A percentile compares a stretch with the other conserved stretches of the same genome.
These are phyloP conservation scores for Artemia franciscana DNA, from an alignment of 1,140 invertebrate genomes.

Conservation along the genomic window DNA sequence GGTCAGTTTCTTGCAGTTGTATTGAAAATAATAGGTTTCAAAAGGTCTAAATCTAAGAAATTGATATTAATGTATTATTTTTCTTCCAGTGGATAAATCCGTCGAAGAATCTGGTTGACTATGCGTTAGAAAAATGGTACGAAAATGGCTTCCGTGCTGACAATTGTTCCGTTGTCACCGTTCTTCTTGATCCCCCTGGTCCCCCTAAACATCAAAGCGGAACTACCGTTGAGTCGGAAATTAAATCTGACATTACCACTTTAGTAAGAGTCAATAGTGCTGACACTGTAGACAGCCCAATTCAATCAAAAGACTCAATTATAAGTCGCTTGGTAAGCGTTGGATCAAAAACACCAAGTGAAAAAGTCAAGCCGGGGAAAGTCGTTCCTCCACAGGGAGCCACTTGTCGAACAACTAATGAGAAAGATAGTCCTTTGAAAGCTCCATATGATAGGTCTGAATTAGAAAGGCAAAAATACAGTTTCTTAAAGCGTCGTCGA, in stretches of 20 bases:
- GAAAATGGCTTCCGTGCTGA: slow-evolving; percentile 63
- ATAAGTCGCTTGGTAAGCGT: background rate
- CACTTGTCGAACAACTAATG: background rate
- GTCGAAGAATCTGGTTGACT: slow-evolving; percentile 66
- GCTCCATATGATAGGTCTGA: no score
- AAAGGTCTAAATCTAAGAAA: no score
- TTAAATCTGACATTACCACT: background rate
- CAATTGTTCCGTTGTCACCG: slow-evolving; percentile 79
- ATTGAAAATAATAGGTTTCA: no score
- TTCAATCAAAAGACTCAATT: background rate
- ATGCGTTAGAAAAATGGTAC: slow-evolving; percentile 40
- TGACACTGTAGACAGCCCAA: background rate
- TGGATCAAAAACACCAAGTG: background rate
- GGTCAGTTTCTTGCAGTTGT: no score
- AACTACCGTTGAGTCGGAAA: background rate
- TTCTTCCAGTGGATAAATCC: slow-evolving; percentile 49
- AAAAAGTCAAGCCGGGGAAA: background rate
- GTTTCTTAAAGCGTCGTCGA: no score
- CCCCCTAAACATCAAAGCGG: slow-evolving; percentile 25
- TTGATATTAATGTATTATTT: no score
- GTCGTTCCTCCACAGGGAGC: background rate
- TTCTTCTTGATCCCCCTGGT: slow-evolving; percentile 74
- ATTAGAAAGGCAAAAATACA: no score
- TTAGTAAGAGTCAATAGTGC: background rate
- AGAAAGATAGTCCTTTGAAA: background rate